Conservation (phyloP, 2,797 vertebrate species). For the Sebastes vulpes region DNA sequence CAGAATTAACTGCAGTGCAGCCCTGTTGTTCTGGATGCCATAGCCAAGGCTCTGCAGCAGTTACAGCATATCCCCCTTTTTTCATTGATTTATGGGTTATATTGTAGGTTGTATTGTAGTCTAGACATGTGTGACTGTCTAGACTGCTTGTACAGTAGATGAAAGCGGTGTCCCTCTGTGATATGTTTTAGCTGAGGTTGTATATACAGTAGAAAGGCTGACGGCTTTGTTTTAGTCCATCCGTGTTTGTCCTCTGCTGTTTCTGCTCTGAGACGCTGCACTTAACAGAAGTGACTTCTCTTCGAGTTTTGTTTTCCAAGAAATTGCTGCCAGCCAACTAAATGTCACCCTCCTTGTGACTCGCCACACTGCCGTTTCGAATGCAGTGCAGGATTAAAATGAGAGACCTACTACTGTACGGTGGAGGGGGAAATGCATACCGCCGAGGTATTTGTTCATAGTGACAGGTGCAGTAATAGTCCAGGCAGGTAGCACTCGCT, state of each 20-base stretch:
- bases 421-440: neutral
- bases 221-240: slow-evolving; percentile 1
- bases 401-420: neutral
- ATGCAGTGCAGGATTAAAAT: slow-evolving; percentile 1
- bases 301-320: slow-evolving; percentile 48
- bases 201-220: neutral
- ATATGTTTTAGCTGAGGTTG: neutral
- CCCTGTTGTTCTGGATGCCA: slow-evolving; percentile 37
- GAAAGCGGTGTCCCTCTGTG: neutral
- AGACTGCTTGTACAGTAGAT: slow-evolving; percentile 27
- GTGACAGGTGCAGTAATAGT: slow-evolving; percentile 42
- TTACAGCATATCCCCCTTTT: slow-evolving; percentile 38
- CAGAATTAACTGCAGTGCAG: slow-evolving; percentile 67
- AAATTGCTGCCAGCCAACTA: slow-evolving; percentile 52
- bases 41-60: slow-evolving; percentile 44
- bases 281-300: slow-evolving; percentile 21
- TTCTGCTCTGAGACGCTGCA: slow-evolving; percentile 3
- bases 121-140: slow-evolving; percentile 56
- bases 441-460: slow-evolving; percentile 34
- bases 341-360: slow-evolving; percentile 38
- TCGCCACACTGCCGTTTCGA: slow-evolving; percentile 22
- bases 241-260: slow-evolving; percentile 7
- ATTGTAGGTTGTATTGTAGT: slow-evolving; percentile 23
- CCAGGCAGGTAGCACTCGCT: slow-evolving; percentile 49
- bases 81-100: slow-evolving; percentile 67